These are phyloP conservation scores for Lophochroa leadbeateri DNA, from an alignment of 2,113 vertebrate species.

Conservation along the genomic window DNA sequence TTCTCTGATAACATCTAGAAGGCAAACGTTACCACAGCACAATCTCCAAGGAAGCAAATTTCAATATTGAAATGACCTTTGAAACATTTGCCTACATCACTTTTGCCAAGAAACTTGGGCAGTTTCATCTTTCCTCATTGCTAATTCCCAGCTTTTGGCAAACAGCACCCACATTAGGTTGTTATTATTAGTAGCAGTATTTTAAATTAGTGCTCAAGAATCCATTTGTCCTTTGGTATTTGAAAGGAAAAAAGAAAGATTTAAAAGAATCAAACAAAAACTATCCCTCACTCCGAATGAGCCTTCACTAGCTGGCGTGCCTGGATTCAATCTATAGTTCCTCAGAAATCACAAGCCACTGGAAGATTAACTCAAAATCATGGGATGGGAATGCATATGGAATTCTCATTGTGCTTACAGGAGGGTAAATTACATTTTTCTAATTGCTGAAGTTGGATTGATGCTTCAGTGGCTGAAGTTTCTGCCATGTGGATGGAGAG, in stretches of 20 bases:
- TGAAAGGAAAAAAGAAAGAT: not conserved
- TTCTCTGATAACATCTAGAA: conserved; percentile 53
- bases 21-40: conserved; percentile 14
- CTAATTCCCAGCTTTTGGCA: conserved; percentile 8
- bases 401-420: conserved; percentile 15
- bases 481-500: not conserved
- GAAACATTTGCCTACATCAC: conserved; percentile 20
- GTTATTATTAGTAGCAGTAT: conserved; percentile 4
- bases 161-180: not conserved
- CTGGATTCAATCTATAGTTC: conserved; percentile 37
- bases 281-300: not conserved
- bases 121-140: conserved; percentile 30
- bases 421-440: not conserved
- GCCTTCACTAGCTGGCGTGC: not conserved
- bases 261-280: not conserved
- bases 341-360: conserved; percentile 25
- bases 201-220: not conserved
- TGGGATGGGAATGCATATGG: not conserved
- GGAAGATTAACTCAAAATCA: conserved; percentile 25
- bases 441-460: not conserved
- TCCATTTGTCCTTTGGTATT: not conserved
- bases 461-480: not conserved
- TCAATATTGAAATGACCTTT: conserved; percentile 46
- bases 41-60: conserved; percentile 52
- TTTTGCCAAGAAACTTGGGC: conserved; percentile 47